Evolutionary conservation across 53 echinoderm and acorn worm species (phyloP).

Genomic region (Patiria pectinifera): DNA sequence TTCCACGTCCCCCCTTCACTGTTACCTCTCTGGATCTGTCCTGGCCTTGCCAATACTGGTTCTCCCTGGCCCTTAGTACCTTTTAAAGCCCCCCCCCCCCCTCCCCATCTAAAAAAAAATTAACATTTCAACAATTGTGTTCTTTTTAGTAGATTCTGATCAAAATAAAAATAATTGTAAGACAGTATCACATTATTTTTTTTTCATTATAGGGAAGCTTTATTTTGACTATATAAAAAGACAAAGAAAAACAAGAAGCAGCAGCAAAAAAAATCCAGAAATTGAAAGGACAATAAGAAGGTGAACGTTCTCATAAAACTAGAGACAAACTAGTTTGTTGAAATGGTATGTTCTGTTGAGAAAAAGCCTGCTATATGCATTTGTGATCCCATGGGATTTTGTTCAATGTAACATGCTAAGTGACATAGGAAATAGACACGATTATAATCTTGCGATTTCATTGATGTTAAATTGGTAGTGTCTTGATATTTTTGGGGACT

Average conservation of each 20-base stretch:
- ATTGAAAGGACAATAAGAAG: neutral
- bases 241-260: constrained; percentile 2
- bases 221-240: constrained; percentile 41
- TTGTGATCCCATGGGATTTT: neutral
- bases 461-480: neutral
- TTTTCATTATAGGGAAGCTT: constrained; percentile 59
- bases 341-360: neutral
- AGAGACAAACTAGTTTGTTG: neutral
- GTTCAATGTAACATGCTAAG: neutral
- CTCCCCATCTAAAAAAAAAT: too few relatives aligned
- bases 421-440: neutral
- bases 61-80: too few relatives aligned
- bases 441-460: neutral
- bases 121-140: too few relatives aligned
- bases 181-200: neutral
- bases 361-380: neutral
- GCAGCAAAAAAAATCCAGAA: neutral
- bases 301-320: neutral
- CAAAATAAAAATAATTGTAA: neutral
- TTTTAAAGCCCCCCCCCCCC: too few relatives aligned
- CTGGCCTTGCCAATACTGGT: too few relatives aligned
- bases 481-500: neutral
- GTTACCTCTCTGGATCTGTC: too few relatives aligned
- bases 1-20: too few relatives aligned
- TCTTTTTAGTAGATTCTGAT: neutral